Conservation (phyloP, 1,140 invertebrate species). For the Hyles vespertilio region DNA sequence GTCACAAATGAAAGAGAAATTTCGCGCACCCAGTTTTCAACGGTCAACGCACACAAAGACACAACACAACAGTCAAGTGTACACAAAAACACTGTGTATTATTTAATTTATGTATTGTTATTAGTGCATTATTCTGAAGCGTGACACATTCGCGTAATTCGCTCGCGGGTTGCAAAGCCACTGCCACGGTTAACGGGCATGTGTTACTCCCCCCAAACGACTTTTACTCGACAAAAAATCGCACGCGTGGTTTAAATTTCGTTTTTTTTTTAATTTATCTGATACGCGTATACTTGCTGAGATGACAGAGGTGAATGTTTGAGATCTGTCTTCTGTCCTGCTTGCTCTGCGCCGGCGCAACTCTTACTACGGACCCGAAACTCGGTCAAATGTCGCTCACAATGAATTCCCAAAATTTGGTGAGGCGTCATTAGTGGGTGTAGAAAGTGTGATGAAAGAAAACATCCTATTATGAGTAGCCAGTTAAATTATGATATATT, state of each 20-base stretch:
- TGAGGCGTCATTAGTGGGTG: no score
- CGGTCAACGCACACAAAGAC: conserved; percentile 4
- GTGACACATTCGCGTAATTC: conserved; percentile 18
- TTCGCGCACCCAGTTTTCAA: conserved; percentile 10
- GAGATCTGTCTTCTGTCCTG: not conserved
- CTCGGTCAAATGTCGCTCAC: not conserved
- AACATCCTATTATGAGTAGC: no score
- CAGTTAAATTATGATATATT: no score
- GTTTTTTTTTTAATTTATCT: conserved; percentile 4
- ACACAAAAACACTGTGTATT: conserved; percentile 1
- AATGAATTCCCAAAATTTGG: not conserved
- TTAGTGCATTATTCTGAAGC: conserved; percentile 7
- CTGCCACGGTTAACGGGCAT: conserved; percentile 13
- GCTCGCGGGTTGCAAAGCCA: conserved; percentile 7
- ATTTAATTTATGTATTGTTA: conserved; percentile 2
- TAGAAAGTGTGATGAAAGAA: no score
- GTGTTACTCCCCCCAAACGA: conserved; percentile 8
- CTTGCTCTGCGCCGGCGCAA: conserved; percentile 7
- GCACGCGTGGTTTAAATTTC: conserved; percentile 1
- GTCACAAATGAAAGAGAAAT: conserved; percentile 16
- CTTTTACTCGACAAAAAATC: conserved; percentile 9
- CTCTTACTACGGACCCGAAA: conserved; percentile 11
- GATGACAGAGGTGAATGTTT: conserved; percentile 14
- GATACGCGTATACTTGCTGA: conserved; percentile 13
- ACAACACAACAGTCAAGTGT: conserved; percentile 1